Conservation (phyloP, 2,113 vertebrate genomes). For the Anguilla rostrata region DNA sequence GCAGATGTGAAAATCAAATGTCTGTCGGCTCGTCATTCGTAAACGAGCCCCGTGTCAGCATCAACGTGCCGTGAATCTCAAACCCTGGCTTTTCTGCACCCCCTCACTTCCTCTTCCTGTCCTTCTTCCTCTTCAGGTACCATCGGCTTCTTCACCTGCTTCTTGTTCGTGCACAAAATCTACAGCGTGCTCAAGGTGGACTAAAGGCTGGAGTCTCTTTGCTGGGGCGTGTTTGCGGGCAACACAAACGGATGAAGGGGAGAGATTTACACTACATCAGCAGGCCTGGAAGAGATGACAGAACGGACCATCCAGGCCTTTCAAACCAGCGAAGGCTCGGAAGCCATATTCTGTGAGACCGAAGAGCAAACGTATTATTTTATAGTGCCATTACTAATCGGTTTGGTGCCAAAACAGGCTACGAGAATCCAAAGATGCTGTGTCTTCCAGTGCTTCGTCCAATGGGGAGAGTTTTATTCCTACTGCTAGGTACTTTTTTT, state of each 20-base stretch:
- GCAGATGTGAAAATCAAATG: not conserved
- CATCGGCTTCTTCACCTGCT: constrained; percentile 98
- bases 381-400: constrained; percentile 51
- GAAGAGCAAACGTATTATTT: not conserved
- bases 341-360: constrained; percentile 13
- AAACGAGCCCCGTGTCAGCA: too few species aligned
- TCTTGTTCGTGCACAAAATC: constrained; percentile 99
- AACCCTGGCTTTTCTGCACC: not conserved
- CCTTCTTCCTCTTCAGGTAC: constrained; percentile 74
- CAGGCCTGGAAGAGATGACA: not conserved
- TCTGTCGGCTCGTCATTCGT: too few species aligned
- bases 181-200: constrained; percentile 99
- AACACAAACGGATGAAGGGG: not conserved
- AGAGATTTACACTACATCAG: not conserved
- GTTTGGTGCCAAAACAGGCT: constrained; percentile 11
- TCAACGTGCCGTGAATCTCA: too few species aligned
- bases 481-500: constrained; percentile 32
- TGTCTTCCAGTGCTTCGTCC: constrained; percentile 9
- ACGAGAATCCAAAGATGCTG: constrained; percentile 49
- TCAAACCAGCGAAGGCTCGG: not conserved
- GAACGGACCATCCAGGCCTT: not conserved
- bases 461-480: constrained; percentile 40
- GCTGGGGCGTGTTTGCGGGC: not conserved
- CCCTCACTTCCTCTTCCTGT: constrained; percentile 10
- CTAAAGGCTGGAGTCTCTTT: constrained; percentile 56